Conservation (phyloP, 2,797 vertebrate species). For the Paedocypris micromegethes region DNA sequence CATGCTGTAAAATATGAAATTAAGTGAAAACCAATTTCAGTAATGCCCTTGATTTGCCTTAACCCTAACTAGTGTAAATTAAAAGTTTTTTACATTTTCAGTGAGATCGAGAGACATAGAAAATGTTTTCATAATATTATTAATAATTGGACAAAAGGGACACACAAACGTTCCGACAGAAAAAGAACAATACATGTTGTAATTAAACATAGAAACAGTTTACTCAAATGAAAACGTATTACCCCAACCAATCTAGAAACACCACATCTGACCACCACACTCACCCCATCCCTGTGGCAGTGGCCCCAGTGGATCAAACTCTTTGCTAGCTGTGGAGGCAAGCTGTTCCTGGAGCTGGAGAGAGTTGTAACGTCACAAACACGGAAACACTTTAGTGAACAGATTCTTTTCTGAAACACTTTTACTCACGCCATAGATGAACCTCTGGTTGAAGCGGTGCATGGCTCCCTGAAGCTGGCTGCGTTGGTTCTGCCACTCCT, state of each 20-base stretch:
- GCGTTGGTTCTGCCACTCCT: conserved; percentile 96
- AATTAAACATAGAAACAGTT: no score
- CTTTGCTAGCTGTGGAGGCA: conserved; percentile 82
- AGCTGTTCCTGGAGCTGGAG: conserved; percentile 85
- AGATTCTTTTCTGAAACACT: not conserved
- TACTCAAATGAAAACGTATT: no score
- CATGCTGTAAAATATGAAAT: no score
- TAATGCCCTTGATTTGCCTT: no score
- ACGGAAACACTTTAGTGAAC: not conserved
- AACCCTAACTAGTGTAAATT: no score
- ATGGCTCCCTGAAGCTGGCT: conserved; percentile 96
- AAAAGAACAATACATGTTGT: no score
- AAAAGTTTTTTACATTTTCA: no score
- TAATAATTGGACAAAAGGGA: not conserved
- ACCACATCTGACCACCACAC: conserved; percentile 26
- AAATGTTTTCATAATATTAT: no score
- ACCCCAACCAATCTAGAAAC: no score
- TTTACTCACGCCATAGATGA: conserved; percentile 89
- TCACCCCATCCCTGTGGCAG: conserved; percentile 96
- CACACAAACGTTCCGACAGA: not conserved
- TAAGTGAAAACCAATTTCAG: no score
- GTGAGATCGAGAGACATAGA: no score
- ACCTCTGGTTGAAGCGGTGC: conserved; percentile 98
- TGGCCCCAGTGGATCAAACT: conserved; percentile 96
- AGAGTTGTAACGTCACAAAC: not conserved